A percentile compares a stretch with the other conserved stretches of the same genome.
Conservation (phyloP, 2,888 invertebrate species). For the Phortica okadai region DNA sequence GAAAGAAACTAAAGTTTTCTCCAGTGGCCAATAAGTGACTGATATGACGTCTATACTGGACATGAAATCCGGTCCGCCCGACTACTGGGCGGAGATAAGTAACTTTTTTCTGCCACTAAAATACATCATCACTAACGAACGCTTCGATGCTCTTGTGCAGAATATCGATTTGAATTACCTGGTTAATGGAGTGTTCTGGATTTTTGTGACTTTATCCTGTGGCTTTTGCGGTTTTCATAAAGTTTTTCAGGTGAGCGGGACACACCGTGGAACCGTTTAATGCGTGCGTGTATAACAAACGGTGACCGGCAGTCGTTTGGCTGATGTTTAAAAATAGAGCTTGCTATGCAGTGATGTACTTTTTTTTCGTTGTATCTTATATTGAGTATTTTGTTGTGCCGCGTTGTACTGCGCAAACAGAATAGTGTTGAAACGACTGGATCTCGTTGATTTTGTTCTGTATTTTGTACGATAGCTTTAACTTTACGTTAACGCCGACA, state of each 20-base stretch:
- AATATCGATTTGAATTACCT: constrained; percentile 73
- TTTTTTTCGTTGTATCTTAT: neutral
- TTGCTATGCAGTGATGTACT: too few species aligned
- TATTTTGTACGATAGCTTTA: neutral
- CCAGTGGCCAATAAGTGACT: neutral
- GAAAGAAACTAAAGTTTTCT: neutral
- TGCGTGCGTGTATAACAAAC: constrained; percentile 35
- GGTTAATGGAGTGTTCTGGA: constrained; percentile 75
- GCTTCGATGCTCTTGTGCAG: constrained; percentile 72
- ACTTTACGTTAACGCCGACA: neutral
- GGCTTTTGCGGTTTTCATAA: constrained; percentile 73
- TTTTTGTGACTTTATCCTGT: constrained; percentile 68
- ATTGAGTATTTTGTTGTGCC: neutral
- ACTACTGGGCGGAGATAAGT: constrained; percentile 74
- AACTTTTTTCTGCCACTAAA: constrained; percentile 75
- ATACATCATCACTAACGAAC: constrained; percentile 71
- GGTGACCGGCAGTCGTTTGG: constrained; percentile 8
- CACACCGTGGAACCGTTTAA: too few species aligned
- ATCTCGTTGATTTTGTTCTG: neutral
- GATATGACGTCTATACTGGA: constrained; percentile 75
- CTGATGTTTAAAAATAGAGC: constrained; percentile 22
- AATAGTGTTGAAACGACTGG: neutral
- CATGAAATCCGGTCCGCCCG: constrained; percentile 71
- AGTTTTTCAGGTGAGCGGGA: constrained; percentile 70
- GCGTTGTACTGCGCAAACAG: neutral